These are phyloP conservation scores for Halyomorpha halys DNA, from an alignment of 1,140 invertebrate genomes.

Conservation along the genomic window DNA sequence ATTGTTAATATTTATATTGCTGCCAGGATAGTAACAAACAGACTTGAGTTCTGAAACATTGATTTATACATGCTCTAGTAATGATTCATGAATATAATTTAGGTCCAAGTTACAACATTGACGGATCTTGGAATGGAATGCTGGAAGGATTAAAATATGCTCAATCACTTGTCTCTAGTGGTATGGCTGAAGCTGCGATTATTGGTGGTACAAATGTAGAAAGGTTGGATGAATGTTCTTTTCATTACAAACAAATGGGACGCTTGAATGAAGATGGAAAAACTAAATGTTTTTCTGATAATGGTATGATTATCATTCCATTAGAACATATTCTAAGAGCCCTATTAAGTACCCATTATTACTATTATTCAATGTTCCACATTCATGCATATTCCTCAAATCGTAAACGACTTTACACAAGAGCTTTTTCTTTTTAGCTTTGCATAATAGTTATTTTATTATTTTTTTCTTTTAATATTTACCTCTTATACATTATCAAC, in stretches of 20 bases:
- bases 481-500: no score
- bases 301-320: slow-evolving; percentile 38
- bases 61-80: no score
- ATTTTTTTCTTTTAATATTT: no score
- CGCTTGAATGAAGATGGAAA: slow-evolving; percentile 53
- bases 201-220: slow-evolving; percentile 52
- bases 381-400: no score
- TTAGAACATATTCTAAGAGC: no score
- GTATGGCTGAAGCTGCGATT: slow-evolving; percentile 54
- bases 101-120: slow-evolving; percentile 4
- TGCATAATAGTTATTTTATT: no score
- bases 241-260: slow-evolving; percentile 47
- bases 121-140: slow-evolving; percentile 1
- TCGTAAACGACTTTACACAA: no score
- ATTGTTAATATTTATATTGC: neutral
- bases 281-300: slow-evolving; percentile 57
- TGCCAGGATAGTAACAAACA: no score
- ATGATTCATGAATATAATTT: neutral
- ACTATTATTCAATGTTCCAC: no score
- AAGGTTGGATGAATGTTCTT: slow-evolving; percentile 49
- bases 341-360: no score
- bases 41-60: no score
- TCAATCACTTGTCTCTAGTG: slow-evolving; percentile 43
- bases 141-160: neutral
- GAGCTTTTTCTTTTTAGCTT: no score